Conservation (phyloP, 2,113 vertebrate species). For the Egretta garzetta region DNA sequence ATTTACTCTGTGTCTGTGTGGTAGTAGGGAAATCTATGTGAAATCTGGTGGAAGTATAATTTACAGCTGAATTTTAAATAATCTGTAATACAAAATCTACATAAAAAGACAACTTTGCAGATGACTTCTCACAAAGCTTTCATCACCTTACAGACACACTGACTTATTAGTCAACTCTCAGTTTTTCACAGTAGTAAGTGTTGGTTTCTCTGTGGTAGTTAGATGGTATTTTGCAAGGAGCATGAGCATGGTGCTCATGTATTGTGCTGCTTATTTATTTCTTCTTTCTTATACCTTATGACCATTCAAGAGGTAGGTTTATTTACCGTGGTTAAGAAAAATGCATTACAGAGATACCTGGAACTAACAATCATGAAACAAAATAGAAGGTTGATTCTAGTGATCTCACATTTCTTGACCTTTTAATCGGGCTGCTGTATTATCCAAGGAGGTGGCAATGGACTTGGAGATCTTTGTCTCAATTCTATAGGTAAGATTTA, state of each 20-base stretch:
- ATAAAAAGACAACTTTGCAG: not conserved
- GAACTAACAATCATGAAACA: not conserved
- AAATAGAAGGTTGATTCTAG: not conserved
- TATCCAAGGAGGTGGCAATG: not conserved
- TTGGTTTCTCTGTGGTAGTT: not conserved
- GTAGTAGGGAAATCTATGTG: not conserved
- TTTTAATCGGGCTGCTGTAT: accelerated
- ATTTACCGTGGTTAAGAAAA: not conserved
- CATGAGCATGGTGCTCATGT: not conserved
- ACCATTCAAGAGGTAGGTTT: not conserved
- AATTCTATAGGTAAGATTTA: not conserved
- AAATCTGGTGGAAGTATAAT: not conserved
- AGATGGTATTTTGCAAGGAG: not conserved
- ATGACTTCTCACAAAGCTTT: not conserved
- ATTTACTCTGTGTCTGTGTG: not conserved
- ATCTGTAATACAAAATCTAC: not conserved
- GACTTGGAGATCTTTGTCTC: not conserved
- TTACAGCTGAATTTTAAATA: not conserved
- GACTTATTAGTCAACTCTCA: not conserved
- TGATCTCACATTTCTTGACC: not conserved
- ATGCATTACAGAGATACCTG: not conserved
- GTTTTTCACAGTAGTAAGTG: not conserved
- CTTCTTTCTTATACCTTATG: not conserved
- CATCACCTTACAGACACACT: not conserved
- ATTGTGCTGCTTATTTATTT: not conserved